phyloP scores from a whole-genome alignment of 2,113 vertebrate species.

The Calonectris borealis region DNA sequence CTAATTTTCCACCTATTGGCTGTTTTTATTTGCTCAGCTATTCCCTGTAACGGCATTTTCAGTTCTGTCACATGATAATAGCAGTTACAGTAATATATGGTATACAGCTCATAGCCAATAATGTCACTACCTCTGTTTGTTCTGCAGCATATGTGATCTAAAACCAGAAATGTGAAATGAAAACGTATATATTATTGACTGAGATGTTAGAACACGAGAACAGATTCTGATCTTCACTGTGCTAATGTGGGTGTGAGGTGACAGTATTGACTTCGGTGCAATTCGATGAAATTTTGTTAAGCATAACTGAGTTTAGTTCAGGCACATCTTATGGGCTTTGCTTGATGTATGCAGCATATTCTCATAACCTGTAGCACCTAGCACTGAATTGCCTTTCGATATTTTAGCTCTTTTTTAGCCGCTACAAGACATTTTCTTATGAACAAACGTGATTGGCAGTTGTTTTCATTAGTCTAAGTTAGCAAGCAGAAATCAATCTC shows the following conservation, averaged over 20 bases:
- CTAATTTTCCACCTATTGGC: slow-evolving; percentile 18
- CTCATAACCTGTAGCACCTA: background rate
- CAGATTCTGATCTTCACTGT: background rate
- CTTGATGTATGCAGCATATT: background rate
- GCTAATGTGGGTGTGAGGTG: background rate
- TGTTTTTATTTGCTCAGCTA: slow-evolving; percentile 16
- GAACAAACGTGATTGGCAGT: background rate
- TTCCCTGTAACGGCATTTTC: background rate
- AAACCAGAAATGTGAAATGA: background rate
- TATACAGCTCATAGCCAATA: background rate
- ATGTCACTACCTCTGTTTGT: background rate
- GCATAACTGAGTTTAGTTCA: background rate
- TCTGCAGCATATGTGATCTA: background rate
- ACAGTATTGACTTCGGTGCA: background rate
- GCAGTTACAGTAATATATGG: background rate
- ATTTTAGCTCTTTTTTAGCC: background rate
- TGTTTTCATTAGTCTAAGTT: background rate
- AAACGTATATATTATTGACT: background rate
- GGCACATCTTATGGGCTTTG: background rate
- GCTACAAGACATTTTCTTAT: background rate
- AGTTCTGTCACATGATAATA: background rate
- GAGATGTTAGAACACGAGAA: background rate
- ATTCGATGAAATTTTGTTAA: background rate
- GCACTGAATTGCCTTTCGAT: background rate
- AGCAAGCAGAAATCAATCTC: background rate